These are phyloP conservation scores for Trichopoda pennipes DNA, from an alignment of 2,888 invertebrate species.

Conservation along the genomic window DNA sequence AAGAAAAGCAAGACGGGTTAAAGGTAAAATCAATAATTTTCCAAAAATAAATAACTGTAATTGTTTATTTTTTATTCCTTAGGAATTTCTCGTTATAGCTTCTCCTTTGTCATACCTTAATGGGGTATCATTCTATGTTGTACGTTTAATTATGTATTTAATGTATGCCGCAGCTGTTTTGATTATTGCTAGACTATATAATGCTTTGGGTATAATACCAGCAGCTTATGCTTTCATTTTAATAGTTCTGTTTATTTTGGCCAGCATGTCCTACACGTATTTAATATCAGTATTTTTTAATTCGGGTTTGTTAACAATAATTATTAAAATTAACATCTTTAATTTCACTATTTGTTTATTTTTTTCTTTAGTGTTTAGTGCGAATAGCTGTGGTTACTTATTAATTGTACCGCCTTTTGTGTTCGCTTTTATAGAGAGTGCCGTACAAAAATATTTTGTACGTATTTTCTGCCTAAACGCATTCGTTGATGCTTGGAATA, in stretches of 20 bases:
- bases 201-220: conserved; percentile 72
- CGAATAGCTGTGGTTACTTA: conserved; percentile 78
- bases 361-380: conserved; percentile 76
- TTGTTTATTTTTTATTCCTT: conserved; percentile 26
- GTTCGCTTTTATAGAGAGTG: conserved; percentile 74
- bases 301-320: conserved; percentile 74
- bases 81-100: conserved; percentile 78
- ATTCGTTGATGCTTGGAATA: conserved; percentile 77
- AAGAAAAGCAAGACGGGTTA: conserved; percentile 84
- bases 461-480: conserved; percentile 75
- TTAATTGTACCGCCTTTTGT: conserved; percentile 77
- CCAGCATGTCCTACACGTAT: conserved; percentile 78
- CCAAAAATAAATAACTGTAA: not conserved
- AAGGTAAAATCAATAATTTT: conserved; percentile 79
- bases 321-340: not conserved
- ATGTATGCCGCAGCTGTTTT: conserved; percentile 71
- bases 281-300: conserved; percentile 79
- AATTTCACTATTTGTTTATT: not conserved
- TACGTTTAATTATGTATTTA: conserved; percentile 75
- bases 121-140: conserved; percentile 77
- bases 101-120: conserved; percentile 79
- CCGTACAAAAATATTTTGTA: conserved; percentile 71
- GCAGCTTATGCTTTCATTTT: conserved; percentile 72
- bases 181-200: conserved; percentile 71
- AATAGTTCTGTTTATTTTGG: conserved; percentile 74